Evolutionary conservation across 2,797 vertebrate genomes (phyloP).

Genomic region (Carcharodon carcharias): DNA sequence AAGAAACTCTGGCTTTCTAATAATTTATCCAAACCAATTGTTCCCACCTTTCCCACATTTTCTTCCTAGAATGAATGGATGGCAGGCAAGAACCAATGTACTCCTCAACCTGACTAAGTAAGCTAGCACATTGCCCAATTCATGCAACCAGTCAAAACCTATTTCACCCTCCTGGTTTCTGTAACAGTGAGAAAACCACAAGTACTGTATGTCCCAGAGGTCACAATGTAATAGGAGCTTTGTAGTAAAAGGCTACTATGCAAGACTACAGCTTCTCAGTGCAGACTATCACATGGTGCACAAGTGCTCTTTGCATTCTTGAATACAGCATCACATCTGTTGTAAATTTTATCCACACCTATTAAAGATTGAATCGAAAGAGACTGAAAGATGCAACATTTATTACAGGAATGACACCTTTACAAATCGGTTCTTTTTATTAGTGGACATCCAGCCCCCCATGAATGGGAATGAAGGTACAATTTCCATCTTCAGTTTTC

Average conservation of each 20-base stretch:
- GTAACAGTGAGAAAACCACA: neutral
- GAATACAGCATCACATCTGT: neutral
- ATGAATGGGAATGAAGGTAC: conserved; percentile 4
- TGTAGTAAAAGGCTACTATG: neutral
- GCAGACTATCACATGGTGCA: neutral
- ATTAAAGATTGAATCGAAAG: conserved; percentile 2
- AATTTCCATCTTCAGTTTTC: conserved; percentile 19
- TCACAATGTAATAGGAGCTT: neutral
- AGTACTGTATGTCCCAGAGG: neutral
- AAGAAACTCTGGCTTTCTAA: neutral
- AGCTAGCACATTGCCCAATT: neutral
- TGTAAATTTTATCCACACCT: neutral
- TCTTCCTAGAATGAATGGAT: neutral
- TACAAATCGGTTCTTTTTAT: neutral
- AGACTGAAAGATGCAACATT: conserved; percentile 26
- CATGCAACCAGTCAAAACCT: neutral
- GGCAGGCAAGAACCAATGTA: neutral
- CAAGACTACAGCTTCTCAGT: neutral
- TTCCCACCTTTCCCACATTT: neutral
- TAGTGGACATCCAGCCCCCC: neutral
- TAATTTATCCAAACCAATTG: neutral
- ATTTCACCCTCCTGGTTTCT: neutral
- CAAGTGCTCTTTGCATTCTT: neutral
- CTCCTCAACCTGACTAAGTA: neutral
- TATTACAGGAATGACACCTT: conserved; percentile 27